Percentiles rank a stretch among this genome's conserved stretches.
Conservation (phyloP, 2,888 invertebrate species). For the Timema cristinae region DNA sequence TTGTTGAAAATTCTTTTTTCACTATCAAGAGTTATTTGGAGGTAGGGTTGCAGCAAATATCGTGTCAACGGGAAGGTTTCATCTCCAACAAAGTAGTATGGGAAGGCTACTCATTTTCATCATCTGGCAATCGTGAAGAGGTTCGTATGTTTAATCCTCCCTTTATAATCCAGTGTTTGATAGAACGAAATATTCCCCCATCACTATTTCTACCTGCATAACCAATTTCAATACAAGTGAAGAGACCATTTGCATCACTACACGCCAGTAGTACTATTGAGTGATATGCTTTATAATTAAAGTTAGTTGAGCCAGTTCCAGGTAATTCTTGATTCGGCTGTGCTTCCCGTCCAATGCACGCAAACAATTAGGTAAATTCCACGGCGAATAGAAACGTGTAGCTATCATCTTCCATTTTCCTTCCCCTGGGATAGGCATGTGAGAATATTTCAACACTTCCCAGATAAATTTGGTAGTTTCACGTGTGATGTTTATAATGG, state of each 20-base stretch:
- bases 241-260: too few species aligned
- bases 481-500: not conserved
- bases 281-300: not conserved
- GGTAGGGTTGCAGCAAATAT: conserved; percentile 1
- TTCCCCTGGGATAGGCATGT: not conserved
- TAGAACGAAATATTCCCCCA: not conserved
- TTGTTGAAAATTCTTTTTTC: conserved; percentile 10
- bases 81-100: not conserved
- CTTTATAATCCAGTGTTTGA: not conserved
- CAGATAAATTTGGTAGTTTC: not conserved
- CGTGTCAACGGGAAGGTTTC: not conserved
- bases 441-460: not conserved
- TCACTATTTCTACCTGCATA: conserved; percentile 1
- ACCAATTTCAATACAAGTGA: not conserved
- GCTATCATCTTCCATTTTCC: not conserved
- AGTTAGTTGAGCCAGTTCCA: not conserved
- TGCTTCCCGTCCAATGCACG: not conserved
- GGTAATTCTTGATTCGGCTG: not conserved
- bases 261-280: too few species aligned
- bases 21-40: not conserved
- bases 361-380: not conserved
- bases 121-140: not conserved
- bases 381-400: not conserved
- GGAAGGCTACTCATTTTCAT: not conserved
- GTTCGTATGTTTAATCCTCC: not conserved